phyloP scores from a whole-genome alignment of 2,797 vertebrate species.

The Lepilemur ruficaudatus region DNA sequence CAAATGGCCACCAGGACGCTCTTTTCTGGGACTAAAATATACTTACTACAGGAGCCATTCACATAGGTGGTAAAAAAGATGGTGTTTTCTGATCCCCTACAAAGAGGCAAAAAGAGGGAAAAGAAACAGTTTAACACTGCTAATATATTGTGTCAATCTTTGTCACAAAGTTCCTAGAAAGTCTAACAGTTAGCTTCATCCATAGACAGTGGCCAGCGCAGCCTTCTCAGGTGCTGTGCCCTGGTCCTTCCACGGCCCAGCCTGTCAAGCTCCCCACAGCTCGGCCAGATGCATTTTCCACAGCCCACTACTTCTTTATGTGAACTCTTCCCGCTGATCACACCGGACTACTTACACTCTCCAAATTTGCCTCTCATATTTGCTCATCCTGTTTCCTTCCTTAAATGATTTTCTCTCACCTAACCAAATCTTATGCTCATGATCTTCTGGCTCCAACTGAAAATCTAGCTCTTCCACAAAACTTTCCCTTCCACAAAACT shows the following conservation, averaged over 20 bases:
- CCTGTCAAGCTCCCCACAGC: neutral
- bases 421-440: neutral
- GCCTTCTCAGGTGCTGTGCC: neutral
- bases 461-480: neutral
- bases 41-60: constrained; percentile 97
- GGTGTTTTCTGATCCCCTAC: constrained; percentile 88
- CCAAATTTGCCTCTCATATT: neutral
- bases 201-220: neutral
- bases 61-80: constrained; percentile 91
- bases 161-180: neutral
- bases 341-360: neutral
- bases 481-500: neutral
- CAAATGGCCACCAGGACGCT: neutral
- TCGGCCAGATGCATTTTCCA: neutral
- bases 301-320: neutral
- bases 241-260: neutral
- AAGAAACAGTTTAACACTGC: neutral
- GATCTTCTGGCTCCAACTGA: neutral
- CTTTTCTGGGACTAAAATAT: constrained; percentile 39
- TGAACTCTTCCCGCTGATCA: neutral
- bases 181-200: neutral
- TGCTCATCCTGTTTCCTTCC: neutral
- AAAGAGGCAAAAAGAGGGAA: constrained; percentile 69
- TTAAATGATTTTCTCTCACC: neutral
- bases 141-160: neutral